Evolutionary conservation across 2,888 invertebrate species (phyloP).

Genomic region (Drosophila anomelani): DNA sequence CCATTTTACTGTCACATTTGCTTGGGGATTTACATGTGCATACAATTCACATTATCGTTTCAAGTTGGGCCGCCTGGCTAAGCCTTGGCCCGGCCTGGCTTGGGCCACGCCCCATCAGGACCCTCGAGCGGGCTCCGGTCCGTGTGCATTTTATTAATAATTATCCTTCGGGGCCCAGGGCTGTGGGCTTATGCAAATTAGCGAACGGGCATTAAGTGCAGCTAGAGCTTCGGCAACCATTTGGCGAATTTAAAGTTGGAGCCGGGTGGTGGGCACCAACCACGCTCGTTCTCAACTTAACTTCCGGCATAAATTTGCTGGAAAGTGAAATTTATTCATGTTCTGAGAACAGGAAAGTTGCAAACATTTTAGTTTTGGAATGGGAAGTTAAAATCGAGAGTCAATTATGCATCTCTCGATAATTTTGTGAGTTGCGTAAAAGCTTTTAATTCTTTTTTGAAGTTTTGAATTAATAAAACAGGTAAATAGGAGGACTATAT

Average conservation of each 20-base stretch:
- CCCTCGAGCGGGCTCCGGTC: constrained; percentile 39
- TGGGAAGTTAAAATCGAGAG: constrained; percentile 16
- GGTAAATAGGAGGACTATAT: too few relatives aligned
- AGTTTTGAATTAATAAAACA: background rate
- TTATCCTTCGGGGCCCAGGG: constrained; percentile 44
- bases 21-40: constrained; percentile 73
- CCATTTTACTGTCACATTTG: constrained; percentile 76
- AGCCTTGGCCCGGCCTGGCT: constrained; percentile 34
- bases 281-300: constrained; percentile 28
- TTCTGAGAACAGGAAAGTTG: constrained; percentile 21
- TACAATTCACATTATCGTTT: constrained; percentile 64
- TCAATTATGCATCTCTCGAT: constrained; percentile 14
- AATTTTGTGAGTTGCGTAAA: background rate
- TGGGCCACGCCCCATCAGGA: constrained; percentile 33
- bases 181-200: constrained; percentile 68
- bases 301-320: constrained; percentile 41
- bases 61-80: constrained; percentile 54
- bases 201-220: constrained; percentile 65
- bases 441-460: background rate
- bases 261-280: constrained; percentile 9
- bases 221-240: constrained; percentile 50
- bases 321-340: constrained; percentile 42
- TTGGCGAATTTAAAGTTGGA: constrained; percentile 38
- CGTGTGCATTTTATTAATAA: constrained; percentile 73
- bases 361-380: constrained; percentile 13